Percentiles rank a stretch among this genome's conserved stretches.
phyloP scores from a whole-genome alignment of 2,797 vertebrate species.

The Florisuga fusca region DNA sequence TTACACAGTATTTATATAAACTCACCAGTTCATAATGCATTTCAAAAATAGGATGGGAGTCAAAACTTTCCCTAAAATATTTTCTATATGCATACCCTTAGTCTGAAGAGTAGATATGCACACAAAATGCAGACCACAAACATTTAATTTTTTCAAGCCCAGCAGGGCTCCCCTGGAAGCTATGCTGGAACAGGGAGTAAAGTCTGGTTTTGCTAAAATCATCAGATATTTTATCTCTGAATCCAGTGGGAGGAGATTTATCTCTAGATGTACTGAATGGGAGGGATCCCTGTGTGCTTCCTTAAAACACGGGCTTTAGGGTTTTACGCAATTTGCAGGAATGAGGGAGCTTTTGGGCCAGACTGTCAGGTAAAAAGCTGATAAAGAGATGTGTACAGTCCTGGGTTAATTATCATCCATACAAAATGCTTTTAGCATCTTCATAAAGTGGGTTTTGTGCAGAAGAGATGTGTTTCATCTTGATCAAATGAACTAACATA shows the following conservation, averaged over 20 bases:
- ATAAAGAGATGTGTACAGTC: background rate
- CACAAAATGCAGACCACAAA: background rate
- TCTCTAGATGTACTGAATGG: background rate
- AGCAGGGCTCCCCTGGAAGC: background rate
- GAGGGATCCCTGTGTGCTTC: background rate
- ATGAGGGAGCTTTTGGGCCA: background rate
- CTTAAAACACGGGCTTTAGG: fast-evolving
- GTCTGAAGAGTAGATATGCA: background rate
- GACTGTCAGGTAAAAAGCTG: background rate
- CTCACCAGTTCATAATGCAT: constrained; percentile 32
- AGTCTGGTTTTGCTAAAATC: background rate
- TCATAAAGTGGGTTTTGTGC: background rate
- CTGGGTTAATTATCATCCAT: background rate
- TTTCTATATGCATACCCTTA: background rate
- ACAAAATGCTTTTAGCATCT: background rate
- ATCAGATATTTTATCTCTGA: background rate
- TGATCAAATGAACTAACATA: background rate
- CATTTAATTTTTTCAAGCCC: background rate
- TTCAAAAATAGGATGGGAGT: constrained; percentile 54
- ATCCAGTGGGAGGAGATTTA: background rate
- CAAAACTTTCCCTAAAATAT: constrained; percentile 66
- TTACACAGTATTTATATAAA: constrained; percentile 69
- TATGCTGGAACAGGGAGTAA: background rate
- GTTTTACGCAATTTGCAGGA: background rate
- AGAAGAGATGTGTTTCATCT: background rate